A percentile compares a stretch with the other conserved stretches of the same genome.
Conservation (phyloP, 2,888 invertebrate species). For the Lacanobia wlatinum region DNA sequence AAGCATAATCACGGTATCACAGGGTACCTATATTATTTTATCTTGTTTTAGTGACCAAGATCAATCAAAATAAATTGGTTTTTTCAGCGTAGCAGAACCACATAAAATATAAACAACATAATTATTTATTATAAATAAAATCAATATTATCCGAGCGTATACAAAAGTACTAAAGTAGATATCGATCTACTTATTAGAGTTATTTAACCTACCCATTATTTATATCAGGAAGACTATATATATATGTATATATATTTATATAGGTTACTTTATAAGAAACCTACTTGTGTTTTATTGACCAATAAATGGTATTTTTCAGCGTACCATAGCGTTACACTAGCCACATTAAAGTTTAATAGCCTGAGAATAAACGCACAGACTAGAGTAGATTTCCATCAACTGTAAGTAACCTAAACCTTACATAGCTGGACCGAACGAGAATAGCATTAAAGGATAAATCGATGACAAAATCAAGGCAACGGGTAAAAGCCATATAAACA, state of each 20-base stretch:
- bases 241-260: no score
- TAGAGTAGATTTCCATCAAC: background rate
- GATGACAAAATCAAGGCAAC: background rate
- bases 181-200: background rate
- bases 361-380: background rate
- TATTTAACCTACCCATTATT: background rate
- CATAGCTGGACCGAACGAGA: background rate
- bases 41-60: background rate
- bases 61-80: background rate
- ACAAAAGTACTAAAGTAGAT: background rate
- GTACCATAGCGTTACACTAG: background rate
- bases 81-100: background rate
- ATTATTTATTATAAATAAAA: background rate
- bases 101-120: background rate
- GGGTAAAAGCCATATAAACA: background rate
- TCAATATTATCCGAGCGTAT: background rate
- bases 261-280: no score
- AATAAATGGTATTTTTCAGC: background rate
- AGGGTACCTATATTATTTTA: background rate
- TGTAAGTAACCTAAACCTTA: background rate
- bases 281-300: background rate
- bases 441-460: slow-evolving; percentile 3
- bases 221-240: background rate
- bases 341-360: background rate
- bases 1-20: background rate